These are phyloP conservation scores for Conus betulinus DNA, from an alignment of 1,140 invertebrate genomes.

Conservation along the genomic window DNA sequence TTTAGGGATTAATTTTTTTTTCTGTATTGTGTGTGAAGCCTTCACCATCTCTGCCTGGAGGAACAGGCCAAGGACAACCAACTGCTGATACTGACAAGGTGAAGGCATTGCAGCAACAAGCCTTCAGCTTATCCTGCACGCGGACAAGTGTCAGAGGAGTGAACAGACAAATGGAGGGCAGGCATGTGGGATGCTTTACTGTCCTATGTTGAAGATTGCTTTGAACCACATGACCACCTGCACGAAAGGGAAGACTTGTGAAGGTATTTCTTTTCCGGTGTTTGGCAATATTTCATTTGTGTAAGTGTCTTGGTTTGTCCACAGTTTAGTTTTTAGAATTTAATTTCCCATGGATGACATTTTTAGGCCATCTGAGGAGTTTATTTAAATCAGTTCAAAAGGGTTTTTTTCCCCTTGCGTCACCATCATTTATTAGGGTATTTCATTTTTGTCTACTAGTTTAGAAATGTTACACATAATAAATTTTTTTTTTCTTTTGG, in stretches of 20 bases:
- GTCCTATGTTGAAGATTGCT: constrained; percentile 99
- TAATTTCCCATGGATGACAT: too few relatives aligned
- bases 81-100: constrained; percentile 95
- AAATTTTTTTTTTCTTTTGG: too few relatives aligned
- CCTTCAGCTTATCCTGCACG: constrained; percentile 96
- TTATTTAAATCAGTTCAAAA: too few relatives aligned
- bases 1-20: too few relatives aligned
- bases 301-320: too few relatives aligned
- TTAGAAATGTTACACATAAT: too few relatives aligned
- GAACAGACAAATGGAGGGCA: constrained; percentile 80
- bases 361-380: too few relatives aligned
- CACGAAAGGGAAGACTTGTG: constrained; percentile 85
- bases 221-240: constrained; percentile 99
- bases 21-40: background rate
- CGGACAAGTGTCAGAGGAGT: constrained; percentile 97
- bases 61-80: constrained; percentile 59
- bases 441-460: too few relatives aligned
- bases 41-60: constrained; percentile 40
- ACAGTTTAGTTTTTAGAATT: too few relatives aligned
- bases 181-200: constrained; percentile 93
- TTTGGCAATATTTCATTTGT: too few relatives aligned
- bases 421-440: too few relatives aligned
- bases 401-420: too few relatives aligned
- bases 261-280: constrained; percentile 57
- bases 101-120: constrained; percentile 98